Percentiles rank a stretch among this genome's conserved stretches.
phyloP scores from a whole-genome alignment of 2,113 vertebrate genomes.

The Numida meleagris region DNA sequence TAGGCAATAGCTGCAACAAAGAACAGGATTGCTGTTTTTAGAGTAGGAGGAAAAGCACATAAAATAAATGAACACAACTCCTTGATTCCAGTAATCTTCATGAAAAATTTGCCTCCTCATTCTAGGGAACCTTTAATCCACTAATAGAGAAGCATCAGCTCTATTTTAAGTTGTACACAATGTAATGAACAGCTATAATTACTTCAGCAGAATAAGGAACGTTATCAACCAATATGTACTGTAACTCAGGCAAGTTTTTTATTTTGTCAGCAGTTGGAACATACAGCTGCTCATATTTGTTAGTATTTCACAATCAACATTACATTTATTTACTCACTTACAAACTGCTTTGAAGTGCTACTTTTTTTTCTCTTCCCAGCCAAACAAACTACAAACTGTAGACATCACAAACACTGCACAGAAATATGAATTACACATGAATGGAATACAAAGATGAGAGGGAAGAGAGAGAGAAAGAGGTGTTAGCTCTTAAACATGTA shows the following conservation, averaged over 20 bases:
- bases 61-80: neutral
- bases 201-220: neutral
- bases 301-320: neutral
- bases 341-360: neutral
- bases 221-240: neutral
- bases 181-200: neutral
- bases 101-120: neutral
- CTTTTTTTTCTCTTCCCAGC: neutral
- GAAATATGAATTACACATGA: neutral
- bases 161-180: neutral
- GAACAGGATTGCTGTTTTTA: neutral
- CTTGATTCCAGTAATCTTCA: neutral
- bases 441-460: neutral
- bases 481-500: neutral
- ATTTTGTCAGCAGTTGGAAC: conserved; percentile 22
- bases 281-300: neutral
- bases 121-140: neutral
- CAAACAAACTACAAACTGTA: conserved; percentile 26
- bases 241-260: conserved; percentile 37
- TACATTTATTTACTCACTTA: conserved; percentile 25
- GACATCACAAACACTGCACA: neutral
- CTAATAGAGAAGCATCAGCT: neutral
- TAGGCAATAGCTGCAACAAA: neutral
- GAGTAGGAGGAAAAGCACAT: neutral
- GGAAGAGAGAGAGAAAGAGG: neutral